Base-by-base conservation (phyloP, 37 sponge, comb jelly and placozoan genomes). In the Chondrilla cf. caribensis region DNA sequence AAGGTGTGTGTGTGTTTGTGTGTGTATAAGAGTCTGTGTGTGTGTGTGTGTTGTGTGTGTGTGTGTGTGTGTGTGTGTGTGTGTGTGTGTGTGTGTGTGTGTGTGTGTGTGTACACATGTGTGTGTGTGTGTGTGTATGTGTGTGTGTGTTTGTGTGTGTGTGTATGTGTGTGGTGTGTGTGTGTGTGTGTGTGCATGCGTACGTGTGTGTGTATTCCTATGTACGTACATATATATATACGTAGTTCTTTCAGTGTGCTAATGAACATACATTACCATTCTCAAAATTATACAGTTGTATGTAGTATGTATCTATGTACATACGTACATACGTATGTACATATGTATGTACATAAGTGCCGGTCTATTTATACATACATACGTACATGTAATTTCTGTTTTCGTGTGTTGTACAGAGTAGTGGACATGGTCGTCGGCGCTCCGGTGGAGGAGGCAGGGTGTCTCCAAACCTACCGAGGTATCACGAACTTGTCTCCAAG, bases 401-500 rank as follows among this genome's bases (percentile, higher is more conserved):
- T 62, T 62, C 22, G 18, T 62, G 7, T 15, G 8, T 62, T 7
- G 4, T 29, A 15, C 29, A 29, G 64, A 29, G 25, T 62, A 4
- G 29, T 15, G 4, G 5, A 15, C 29, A 29, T 9, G 7, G 25
- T 62, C 29, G 29, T 15, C 6, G 51, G 11, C 51, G 51, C 51
- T 14, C 9, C 11, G 51, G 51, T 47, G 71, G 2, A 3, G 44
- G 57, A 26, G 36, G 47, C 29, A 18, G 81, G 33, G 9, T 31
- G 0, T 60, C 37, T n/a, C 29, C 70, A 0, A 72, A 95, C 90
- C 58, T 95, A 1, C 95, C 93, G 19, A 76, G 96, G 9, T 96
- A 96, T 58, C 91, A 93, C 81, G 93, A 93, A 40, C 58, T 93
- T 6, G 65, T 96, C 38, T 33, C 90, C 17, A 82, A 85, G 38